Conservation (phyloP, 2,888 invertebrate genomes). For the Meliscaeva auricollis region DNA sequence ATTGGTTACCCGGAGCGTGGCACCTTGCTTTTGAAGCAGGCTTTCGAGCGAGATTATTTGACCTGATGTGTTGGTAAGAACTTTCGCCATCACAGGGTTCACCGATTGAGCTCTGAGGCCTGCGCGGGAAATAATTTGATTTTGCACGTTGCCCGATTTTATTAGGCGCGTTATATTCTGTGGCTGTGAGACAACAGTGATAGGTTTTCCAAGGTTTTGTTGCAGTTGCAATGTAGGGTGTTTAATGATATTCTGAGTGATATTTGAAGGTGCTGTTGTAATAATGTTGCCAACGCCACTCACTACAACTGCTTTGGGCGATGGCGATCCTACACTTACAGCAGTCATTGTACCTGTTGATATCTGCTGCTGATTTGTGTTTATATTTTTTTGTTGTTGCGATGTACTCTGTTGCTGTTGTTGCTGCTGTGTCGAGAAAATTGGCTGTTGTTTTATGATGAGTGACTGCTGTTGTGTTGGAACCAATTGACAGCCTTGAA, state of each 20-base stretch:
- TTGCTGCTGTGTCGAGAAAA: conserved; percentile 74
- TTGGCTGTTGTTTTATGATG: conserved; percentile 75
- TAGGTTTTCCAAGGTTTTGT: conserved; percentile 70
- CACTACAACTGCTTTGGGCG: conserved; percentile 64
- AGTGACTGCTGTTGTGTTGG: conserved; percentile 71
- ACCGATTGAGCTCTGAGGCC: conserved; percentile 69
- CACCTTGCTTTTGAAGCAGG: conserved; percentile 81
- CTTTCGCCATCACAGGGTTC: conserved; percentile 88
- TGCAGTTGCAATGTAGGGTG: conserved; percentile 71
- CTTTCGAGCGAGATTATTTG: conserved; percentile 83
- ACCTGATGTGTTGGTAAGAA: conserved; percentile 88
- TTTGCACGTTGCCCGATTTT: conserved; percentile 72
- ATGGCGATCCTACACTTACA: conserved; percentile 49
- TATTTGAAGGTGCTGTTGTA: conserved; percentile 46
- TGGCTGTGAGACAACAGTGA: conserved; percentile 66
- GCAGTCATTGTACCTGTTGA: conserved; percentile 68
- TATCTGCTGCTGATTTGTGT: conserved; percentile 59
- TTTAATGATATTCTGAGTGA: conserved; percentile 64
- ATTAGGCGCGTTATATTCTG: conserved; percentile 78
- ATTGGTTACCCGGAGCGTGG: conserved; percentile 84
- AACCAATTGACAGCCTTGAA: conserved; percentile 70
- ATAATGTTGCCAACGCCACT: conserved; percentile 68
- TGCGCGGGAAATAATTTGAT: conserved; percentile 66
- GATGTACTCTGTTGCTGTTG: conserved; percentile 62
- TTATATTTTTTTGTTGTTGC: conserved; percentile 62